These are phyloP conservation scores for Catocala sponsa DNA, from an alignment of 2,888 invertebrate genomes.

Conservation along the genomic window DNA sequence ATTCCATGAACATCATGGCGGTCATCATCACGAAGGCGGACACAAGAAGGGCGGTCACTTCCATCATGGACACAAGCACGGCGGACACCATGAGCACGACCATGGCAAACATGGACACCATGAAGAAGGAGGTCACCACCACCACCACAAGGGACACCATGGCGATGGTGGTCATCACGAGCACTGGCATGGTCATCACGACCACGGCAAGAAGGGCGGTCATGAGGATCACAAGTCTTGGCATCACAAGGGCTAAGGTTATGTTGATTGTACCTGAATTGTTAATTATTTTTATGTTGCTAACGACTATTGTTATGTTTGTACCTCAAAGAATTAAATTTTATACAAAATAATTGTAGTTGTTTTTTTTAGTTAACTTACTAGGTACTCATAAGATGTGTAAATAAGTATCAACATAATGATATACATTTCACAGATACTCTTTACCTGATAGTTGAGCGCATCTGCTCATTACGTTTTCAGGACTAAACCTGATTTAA, in stretches of 20 bases:
- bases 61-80: constrained; percentile 93
- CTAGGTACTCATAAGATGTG: no score
- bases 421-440: no score
- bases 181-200: constrained; percentile 90
- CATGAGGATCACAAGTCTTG: constrained; percentile 93
- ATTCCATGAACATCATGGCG: constrained; percentile 92
- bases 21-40: constrained; percentile 91
- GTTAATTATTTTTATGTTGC: constrained; percentile 59
- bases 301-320: constrained; percentile 63
- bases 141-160: constrained; percentile 93
- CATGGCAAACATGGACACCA: constrained; percentile 93
- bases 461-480: no score
- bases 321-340: constrained; percentile 55
- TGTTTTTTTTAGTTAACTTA: background rate
- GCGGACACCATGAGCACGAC: constrained; percentile 91
- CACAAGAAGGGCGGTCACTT: constrained; percentile 93
- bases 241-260: constrained; percentile 85
- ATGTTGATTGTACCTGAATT: constrained; percentile 40
- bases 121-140: constrained; percentile 92
- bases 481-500: no score
- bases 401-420: no score
- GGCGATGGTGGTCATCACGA: constrained; percentile 92
- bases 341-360: constrained; percentile 37
- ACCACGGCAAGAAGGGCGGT: constrained; percentile 92
- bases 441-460: no score